Percentiles rank a stretch among this genome's conserved stretches.
Conservation (phyloP, 2,888 invertebrate species). For the Drosophila mayaguana region DNA sequence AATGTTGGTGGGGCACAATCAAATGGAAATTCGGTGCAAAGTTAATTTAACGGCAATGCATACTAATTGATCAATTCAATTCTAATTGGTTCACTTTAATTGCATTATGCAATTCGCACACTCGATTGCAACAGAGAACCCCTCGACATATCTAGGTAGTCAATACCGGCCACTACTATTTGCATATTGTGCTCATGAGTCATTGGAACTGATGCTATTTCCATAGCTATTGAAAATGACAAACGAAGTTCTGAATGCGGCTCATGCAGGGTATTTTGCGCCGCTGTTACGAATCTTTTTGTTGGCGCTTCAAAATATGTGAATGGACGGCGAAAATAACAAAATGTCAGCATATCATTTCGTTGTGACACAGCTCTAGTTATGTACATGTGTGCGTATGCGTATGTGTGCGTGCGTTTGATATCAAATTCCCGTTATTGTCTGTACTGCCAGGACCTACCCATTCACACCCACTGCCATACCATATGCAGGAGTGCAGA, state of each 20-base stretch:
- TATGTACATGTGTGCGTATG: not conserved
- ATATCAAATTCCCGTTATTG: conserved; percentile 14
- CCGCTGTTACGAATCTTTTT: conserved; percentile 10
- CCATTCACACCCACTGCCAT: not conserved
- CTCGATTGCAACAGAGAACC: conserved; percentile 32
- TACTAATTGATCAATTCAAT: conserved; percentile 36
- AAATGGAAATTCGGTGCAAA: conserved; percentile 24
- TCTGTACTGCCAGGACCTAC: not conserved
- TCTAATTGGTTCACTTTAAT: conserved; percentile 63
- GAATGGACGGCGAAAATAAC: conserved; percentile 25
- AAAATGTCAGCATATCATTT: conserved; percentile 33
- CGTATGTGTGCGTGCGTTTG: not conserved
- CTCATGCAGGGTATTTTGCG: not conserved
- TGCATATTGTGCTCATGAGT: not conserved
- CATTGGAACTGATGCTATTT: conserved; percentile 1
- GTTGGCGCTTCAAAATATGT: conserved; percentile 14
- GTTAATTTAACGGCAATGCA: conserved; percentile 37
- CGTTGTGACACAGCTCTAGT: not conserved
- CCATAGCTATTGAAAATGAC: not conserved
- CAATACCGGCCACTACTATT: not conserved
- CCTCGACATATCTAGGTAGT: not conserved
- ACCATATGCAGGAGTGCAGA: conserved; percentile 8
- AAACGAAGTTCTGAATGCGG: not conserved
- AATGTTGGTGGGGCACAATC: conserved; percentile 14
- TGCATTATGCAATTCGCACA: conserved; percentile 57